Base-by-base conservation (phyloP, 2,113 vertebrate genomes). In the Macquaria australasica region DNA sequence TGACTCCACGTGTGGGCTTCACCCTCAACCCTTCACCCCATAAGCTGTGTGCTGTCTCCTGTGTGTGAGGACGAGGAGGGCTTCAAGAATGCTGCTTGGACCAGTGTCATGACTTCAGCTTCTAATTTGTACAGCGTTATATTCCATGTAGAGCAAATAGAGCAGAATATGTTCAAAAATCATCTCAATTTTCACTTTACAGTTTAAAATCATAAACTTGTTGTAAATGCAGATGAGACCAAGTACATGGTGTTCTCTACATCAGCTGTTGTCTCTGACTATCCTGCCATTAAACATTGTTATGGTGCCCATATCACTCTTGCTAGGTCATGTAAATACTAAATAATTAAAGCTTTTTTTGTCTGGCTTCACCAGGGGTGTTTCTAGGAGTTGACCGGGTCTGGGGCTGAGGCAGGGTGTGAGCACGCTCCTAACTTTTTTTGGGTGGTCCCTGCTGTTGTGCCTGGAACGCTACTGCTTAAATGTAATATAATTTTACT, bases 41-140 rank as follows among this genome's bases (percentile, higher is more conserved):
- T n/a, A 69, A 87, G 59, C 85, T 94, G 41, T 88, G 93, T 73
- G 94, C 92, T 48, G 50, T 93, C 15, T 51, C 82, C 14, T 69
- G 77, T 7, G n/a, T 58, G 68, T 82, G 34, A 31, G 28, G 28
- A 31, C 28, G 28, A n/a, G 11, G 0, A 51, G 12, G 21, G 1
- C 7, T 51, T 21, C 9, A 37, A 34, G 4, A 37, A 23, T 3
- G 31, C 10, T n/a, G 1, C 72, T 23, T 23, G 6, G 53, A 34
- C 34, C 12, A 4, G 9, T 51, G 8, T 51, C 20, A 53, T 34
- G 5, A 34, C 10, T 53, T 72, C 6, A 39, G 16, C 11, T 37
- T 51, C 0, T 70, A 1, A 53, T 50, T 9, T 20, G 16, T 31
- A 6, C 2, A 43, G 11, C 23, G 6, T 34, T 3, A 51, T 31